phyloP scores from a whole-genome alignment of 2,797 vertebrate genomes.

The Salmo trutta region DNA sequence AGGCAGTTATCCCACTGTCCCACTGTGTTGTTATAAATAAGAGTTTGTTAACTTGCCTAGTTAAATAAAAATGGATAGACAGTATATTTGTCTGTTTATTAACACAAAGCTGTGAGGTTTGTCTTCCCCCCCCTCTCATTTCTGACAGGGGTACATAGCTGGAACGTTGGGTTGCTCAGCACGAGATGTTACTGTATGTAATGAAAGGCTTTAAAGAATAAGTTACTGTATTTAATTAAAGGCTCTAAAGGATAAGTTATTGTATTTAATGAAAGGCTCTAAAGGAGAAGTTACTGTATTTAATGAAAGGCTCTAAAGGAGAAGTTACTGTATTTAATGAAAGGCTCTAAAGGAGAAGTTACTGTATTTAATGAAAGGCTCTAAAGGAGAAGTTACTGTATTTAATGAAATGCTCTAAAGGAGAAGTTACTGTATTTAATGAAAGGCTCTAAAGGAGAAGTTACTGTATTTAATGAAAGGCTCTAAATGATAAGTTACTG shows the following conservation, averaged over 20 bases:
- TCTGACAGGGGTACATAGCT: constrained; percentile 42
- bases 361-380: too few species aligned
- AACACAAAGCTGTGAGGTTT: neutral
- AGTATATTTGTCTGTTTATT: too few species aligned
- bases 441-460: too few species aligned
- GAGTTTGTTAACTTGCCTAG: too few species aligned
- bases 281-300: too few species aligned
- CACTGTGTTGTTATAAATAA: too few species aligned
- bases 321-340: constrained; percentile 1
- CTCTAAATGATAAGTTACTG: constrained; percentile 35
- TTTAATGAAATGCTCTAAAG: constrained; percentile 29
- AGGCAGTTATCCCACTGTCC: too few species aligned
- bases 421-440: constrained; percentile 16
- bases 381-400: neutral
- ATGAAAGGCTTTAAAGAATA: too few species aligned
- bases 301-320: too few species aligned
- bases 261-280: constrained; percentile 45
- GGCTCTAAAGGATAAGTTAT: constrained; percentile 39
- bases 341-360: constrained; percentile 37
- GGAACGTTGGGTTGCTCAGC: constrained; percentile 4
- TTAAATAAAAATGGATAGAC: too few species aligned
- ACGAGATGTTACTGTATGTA: constrained; percentile 20
- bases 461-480: constrained; percentile 16
- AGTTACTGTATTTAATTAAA: neutral
- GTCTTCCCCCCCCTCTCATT: constrained; percentile 39